A percentile compares a stretch with the other conserved stretches of the same genome.
Evolutionary conservation across 2,113 vertebrate species (phyloP).

Genomic region (rat (Rattus norvegicus)): DNA sequence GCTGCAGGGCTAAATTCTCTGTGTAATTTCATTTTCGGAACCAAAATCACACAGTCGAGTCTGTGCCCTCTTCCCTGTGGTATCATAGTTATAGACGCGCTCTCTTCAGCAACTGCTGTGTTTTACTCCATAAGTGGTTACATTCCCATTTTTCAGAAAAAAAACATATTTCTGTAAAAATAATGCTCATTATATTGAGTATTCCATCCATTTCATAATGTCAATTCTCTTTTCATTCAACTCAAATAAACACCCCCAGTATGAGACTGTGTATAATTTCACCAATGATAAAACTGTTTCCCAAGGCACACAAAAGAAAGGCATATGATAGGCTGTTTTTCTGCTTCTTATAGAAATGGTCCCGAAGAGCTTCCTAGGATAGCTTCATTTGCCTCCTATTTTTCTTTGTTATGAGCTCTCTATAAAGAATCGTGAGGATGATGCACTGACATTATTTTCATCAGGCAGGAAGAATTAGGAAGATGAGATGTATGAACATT

Average conservation of each 20-base stretch:
- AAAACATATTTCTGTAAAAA: conserved; percentile 60
- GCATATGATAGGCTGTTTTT: not conserved
- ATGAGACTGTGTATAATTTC: conserved; percentile 56
- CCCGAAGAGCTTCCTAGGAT: not conserved
- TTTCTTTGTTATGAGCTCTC: not conserved
- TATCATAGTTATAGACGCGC: not conserved
- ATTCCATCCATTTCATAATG: conserved; percentile 58
- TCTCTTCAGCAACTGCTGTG: conserved; percentile 57
- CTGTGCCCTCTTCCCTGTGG: conserved; percentile 52
- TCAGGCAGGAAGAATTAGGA: not conserved
- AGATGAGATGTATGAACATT: not conserved
- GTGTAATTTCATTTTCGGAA: conserved; percentile 75
- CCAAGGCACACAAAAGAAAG: conserved; percentile 8
- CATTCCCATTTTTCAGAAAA: conserved; percentile 69
- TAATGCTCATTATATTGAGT: conserved; percentile 51
- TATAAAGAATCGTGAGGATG: not conserved
- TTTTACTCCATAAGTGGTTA: conserved; percentile 46
- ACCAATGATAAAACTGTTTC: conserved; percentile 51
- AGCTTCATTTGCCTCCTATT: not conserved
- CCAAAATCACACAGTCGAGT: conserved; percentile 63
- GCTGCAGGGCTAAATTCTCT: conserved; percentile 41
- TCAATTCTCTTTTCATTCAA: conserved; percentile 72
- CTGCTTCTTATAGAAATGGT: conserved; percentile 12
- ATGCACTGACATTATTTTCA: not conserved
- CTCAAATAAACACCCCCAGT: conserved; percentile 47